Evolutionary conservation across 1,140 invertebrate genomes (phyloP).

Genomic region (Zaprionus vittiger): DNA sequence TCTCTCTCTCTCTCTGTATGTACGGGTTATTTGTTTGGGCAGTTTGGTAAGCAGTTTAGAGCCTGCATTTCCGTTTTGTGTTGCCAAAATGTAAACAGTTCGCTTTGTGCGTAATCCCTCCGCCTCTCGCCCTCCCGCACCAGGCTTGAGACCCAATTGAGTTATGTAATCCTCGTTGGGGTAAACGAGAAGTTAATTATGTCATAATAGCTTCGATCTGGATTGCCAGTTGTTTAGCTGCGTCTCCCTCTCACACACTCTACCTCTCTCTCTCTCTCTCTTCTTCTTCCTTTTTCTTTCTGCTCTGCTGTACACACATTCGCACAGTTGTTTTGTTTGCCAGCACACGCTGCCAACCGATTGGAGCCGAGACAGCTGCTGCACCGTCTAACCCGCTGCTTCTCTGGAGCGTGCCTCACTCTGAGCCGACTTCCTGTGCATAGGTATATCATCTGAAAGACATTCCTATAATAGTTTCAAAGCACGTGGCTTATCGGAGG

Average conservation of each 20-base stretch:
- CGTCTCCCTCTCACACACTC: background rate
- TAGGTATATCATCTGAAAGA: background rate
- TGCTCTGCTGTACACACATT: background rate
- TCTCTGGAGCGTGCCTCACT: slow-evolving; percentile 22
- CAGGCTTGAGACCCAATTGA: slow-evolving; percentile 39
- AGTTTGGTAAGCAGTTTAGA: slow-evolving; percentile 60
- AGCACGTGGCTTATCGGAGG: background rate
- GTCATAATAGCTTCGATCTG: slow-evolving; percentile 67
- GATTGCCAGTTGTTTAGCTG: slow-evolving; percentile 48
- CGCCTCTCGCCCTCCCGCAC: slow-evolving; percentile 5
- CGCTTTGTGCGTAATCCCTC: slow-evolving; percentile 72
- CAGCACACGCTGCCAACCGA: slow-evolving; percentile 36
- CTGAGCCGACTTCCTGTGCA: background rate
- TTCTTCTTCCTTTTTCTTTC: background rate
- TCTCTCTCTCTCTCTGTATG: slow-evolving; percentile 2
- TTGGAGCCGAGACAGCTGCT: slow-evolving; percentile 34
- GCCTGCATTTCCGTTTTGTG: slow-evolving; percentile 72
- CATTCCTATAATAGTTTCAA: background rate
- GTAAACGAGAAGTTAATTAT: slow-evolving; percentile 77
- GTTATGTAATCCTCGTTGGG: slow-evolving; percentile 71
- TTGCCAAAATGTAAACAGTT: slow-evolving; percentile 78
- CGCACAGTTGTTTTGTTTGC: slow-evolving; percentile 36
- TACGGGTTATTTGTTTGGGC: slow-evolving; percentile 78
- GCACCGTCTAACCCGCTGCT: background rate
- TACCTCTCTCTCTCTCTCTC: background rate